Evolutionary conservation across 2,797 vertebrate species (phyloP).

Genomic region (Benthosema pterotum): DNA sequence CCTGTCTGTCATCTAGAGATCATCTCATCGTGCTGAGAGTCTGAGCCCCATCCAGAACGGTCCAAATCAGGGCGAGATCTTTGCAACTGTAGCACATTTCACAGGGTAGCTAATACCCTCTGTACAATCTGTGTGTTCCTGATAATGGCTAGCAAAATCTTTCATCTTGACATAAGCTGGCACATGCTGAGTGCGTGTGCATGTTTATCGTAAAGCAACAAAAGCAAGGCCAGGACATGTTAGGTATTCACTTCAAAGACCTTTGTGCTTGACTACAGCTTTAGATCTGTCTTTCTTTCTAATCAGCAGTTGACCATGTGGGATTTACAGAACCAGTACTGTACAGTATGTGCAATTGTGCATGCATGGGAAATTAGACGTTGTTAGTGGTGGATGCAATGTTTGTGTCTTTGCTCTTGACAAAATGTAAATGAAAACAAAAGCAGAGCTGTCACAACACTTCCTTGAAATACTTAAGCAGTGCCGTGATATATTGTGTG

Average conservation of each 20-base stretch:
- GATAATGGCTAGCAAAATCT: conserved; percentile 77
- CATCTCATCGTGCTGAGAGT: conserved; percentile 65
- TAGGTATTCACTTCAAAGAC: conserved; percentile 79
- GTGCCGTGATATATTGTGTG: conserved; percentile 19
- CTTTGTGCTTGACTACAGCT: conserved; percentile 60
- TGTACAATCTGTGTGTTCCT: conserved; percentile 70
- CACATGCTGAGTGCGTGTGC: conserved; percentile 74
- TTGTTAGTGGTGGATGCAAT: conserved; percentile 53
- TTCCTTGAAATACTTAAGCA: conserved; percentile 34
- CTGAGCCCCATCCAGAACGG: conserved; percentile 44
- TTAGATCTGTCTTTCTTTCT: conserved; percentile 71
- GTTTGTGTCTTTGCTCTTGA: conserved; percentile 60
- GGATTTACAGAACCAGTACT: too few relatives aligned
- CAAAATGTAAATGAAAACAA: conserved; percentile 55
- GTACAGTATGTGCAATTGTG: conserved; percentile 36
- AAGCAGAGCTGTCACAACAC: conserved; percentile 56
- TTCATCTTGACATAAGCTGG: conserved; percentile 81
- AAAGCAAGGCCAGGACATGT: conserved; percentile 68
- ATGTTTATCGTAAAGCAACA: conserved; percentile 76
- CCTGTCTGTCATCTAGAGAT: conserved; percentile 58
- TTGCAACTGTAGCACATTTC: conserved; percentile 74
- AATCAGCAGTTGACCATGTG: conserved; percentile 71
- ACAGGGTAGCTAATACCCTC: conserved; percentile 66
- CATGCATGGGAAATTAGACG: conserved; percentile 66
- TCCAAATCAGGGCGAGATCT: conserved; percentile 70